Percentiles rank a stretch among this genome's conserved stretches.
Evolutionary conservation across 1,140 invertebrate genomes (phyloP).

Genomic region (Drosophila dunni): DNA sequence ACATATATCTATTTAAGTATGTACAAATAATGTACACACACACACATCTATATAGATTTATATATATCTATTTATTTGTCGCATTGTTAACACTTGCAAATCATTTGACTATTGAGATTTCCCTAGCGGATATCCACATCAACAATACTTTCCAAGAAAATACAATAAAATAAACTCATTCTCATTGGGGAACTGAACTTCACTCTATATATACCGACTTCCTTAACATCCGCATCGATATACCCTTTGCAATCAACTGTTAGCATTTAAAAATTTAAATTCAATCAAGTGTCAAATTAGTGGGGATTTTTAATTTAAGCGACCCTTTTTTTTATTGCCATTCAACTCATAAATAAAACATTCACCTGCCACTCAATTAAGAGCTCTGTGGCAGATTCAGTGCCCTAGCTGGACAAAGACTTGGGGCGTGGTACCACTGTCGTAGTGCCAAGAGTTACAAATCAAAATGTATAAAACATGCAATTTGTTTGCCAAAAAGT

Average conservation of each 20-base stretch:
- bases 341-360: constrained; percentile 77
- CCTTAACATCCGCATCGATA: background rate
- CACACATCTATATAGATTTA: constrained; percentile 1
- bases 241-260: background rate
- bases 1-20: constrained; percentile 2
- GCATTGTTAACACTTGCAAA: constrained; percentile 75
- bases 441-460: constrained; percentile 67
- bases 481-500: constrained; percentile 78
- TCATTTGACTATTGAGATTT: constrained; percentile 42
- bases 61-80: constrained; percentile 27
- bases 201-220: background rate
- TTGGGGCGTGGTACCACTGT: constrained; percentile 30
- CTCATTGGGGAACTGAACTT: background rate
- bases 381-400: constrained; percentile 25
- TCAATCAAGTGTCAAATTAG: constrained; percentile 83
- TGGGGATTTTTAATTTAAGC: constrained; percentile 76
- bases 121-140: constrained; percentile 31
- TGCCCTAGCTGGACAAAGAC: background rate
- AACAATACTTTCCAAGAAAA: constrained; percentile 22
- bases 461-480: constrained; percentile 83
- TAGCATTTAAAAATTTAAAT: constrained; percentile 71
- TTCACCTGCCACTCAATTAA: constrained; percentile 77
- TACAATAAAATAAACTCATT: background rate
- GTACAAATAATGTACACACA: background rate
- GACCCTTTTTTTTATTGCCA: constrained; percentile 48